Evolutionary conservation across 1,140 invertebrate genomes (phyloP).

Genomic region (Aphaenogaster rudis): DNA sequence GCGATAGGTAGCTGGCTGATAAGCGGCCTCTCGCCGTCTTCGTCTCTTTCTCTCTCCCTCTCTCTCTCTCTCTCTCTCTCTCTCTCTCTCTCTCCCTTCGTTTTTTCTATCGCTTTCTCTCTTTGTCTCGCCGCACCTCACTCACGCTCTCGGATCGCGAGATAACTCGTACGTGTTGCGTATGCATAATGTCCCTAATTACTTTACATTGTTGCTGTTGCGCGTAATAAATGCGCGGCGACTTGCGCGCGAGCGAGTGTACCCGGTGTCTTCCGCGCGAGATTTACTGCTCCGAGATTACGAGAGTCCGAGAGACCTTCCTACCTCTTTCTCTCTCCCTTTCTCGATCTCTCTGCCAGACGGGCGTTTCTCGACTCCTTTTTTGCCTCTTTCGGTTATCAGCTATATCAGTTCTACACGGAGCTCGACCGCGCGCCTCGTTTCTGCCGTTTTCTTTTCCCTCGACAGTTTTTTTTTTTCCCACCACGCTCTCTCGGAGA

Average conservation of each 20-base stretch:
- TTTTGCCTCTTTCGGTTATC: slow-evolving; percentile 48
- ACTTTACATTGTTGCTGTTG: slow-evolving; percentile 66
- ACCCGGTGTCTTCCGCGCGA: slow-evolving; percentile 41
- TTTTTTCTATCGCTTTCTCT: slow-evolving; percentile 9
- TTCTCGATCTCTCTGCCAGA: slow-evolving; percentile 13
- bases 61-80: not conserved
- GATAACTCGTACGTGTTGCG: slow-evolving; percentile 66
- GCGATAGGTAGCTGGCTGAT: slow-evolving; percentile 64
- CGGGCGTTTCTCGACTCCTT: slow-evolving; percentile 17
- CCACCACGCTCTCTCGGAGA: not conserved
- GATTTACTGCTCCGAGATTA: slow-evolving; percentile 55
- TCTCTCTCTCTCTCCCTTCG: not conserved
- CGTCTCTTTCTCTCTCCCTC: not conserved
- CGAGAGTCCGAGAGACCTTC: slow-evolving; percentile 42
- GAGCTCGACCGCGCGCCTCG: not conserved
- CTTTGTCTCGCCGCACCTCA: slow-evolving; percentile 36
- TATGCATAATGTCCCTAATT: slow-evolving; percentile 72
- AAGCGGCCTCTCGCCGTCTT: slow-evolving; percentile 34
- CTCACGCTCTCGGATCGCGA: slow-evolving; percentile 43
- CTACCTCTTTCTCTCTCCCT: slow-evolving; percentile 33
- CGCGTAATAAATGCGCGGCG: slow-evolving; percentile 60
- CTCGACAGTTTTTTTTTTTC: not conserved
- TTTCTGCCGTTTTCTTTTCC: slow-evolving; percentile 11
- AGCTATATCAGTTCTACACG: slow-evolving; percentile 60
- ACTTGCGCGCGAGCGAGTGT: slow-evolving; percentile 46